Percentiles rank a stretch among this genome's conserved stretches.
phyloP scores from a whole-genome alignment of 2,797 vertebrate species.

The Channallabes apus region DNA sequence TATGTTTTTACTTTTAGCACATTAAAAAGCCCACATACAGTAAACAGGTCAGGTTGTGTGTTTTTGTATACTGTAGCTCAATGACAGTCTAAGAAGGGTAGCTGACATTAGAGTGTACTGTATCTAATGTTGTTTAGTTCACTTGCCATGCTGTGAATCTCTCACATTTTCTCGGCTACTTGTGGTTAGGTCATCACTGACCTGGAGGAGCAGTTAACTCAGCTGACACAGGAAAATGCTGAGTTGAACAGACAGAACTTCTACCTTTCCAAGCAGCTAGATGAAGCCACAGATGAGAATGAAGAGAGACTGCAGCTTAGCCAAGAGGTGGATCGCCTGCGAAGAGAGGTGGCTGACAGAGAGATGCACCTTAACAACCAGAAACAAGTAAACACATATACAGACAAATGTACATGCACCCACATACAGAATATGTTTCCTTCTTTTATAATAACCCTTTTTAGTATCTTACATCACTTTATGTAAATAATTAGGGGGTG shows the following conservation, averaged over 20 bases:
- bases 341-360: conserved; percentile 92
- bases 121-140: neutral
- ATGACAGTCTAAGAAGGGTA: neutral
- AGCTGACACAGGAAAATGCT: conserved; percentile 94
- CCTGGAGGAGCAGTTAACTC: conserved; percentile 95
- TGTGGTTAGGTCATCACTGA: conserved; percentile 90
- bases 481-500: neutral
- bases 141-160: neutral
- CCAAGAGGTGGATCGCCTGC: conserved; percentile 91
- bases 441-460: neutral
- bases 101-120: no score
- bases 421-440: neutral
- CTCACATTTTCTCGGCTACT: neutral
- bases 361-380: conserved; percentile 99
- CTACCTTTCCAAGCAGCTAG: conserved; percentile 95
- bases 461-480: neutral
- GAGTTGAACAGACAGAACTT: conserved; percentile 99
- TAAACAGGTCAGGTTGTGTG: conserved; percentile 45
- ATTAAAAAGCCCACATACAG: neutral
- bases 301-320: conserved; percentile 90
- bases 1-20: no score
- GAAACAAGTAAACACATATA: conserved; percentile 82
- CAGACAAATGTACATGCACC: neutral
- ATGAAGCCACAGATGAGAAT: conserved; percentile 88
- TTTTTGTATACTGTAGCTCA: neutral